A percentile compares a stretch with the other conserved stretches of the same genome.
These are phyloP conservation scores for Eublepharis macularius DNA, from an alignment of 2,113 vertebrate species.

Conservation along the genomic window DNA sequence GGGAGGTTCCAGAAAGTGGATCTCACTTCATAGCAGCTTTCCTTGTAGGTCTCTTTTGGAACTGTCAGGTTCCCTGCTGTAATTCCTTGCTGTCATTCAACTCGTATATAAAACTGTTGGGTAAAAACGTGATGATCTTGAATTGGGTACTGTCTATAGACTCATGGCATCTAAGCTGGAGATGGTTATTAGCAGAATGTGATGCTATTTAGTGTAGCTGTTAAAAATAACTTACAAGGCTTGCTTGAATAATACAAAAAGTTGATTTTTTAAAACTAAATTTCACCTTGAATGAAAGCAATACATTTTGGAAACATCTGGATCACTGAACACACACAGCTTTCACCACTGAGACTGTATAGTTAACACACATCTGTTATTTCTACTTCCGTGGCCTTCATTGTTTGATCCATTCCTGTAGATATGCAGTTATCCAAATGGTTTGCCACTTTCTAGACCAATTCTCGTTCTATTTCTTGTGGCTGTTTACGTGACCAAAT, in stretches of 20 bases:
- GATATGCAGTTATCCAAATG: slow-evolving; percentile 47
- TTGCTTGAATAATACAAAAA: neutral
- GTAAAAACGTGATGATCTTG: neutral
- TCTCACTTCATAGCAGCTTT: too few species aligned
- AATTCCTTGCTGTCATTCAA: neutral
- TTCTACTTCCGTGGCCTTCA: slow-evolving; percentile 57
- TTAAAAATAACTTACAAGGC: slow-evolving; percentile 4
- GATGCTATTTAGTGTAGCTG: neutral
- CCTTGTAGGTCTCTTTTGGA: too few species aligned
- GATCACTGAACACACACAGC: slow-evolving; percentile 1
- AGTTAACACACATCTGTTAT: slow-evolving; percentile 50
- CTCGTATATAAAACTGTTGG: too few species aligned
- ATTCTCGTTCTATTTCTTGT: slow-evolving; percentile 62
- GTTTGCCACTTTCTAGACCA: slow-evolving; percentile 60
- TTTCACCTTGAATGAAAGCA: slow-evolving; percentile 1
- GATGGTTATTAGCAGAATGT: neutral
- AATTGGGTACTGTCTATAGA: neutral
- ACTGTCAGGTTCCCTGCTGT: neutral
- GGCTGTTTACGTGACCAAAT: slow-evolving; percentile 70
- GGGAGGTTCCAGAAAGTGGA: too few species aligned
- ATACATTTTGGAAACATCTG: slow-evolving; percentile 39
- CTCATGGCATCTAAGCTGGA: neutral
- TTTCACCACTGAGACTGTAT: slow-evolving; percentile 32
- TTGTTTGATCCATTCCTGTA: slow-evolving; percentile 45
- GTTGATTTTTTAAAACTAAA: slow-evolving; percentile 47